phyloP scores from a whole-genome alignment of 2,113 vertebrate genomes.

The Tyto alba region DNA sequence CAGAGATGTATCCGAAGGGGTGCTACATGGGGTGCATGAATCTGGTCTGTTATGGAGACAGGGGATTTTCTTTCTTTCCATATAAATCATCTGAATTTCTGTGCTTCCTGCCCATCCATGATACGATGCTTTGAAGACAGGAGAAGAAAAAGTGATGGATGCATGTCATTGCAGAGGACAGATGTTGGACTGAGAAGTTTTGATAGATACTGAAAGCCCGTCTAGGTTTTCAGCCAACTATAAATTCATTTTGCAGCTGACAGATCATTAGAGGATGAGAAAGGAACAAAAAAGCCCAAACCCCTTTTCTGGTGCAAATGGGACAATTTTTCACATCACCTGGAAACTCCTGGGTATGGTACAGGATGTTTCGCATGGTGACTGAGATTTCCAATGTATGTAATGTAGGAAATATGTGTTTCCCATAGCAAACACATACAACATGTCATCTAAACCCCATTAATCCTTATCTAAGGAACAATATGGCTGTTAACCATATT shows the following conservation, averaged over 20 bases:
- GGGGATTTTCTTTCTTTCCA: not conserved
- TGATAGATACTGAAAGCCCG: not conserved
- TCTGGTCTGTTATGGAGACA: not conserved
- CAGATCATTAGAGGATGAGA: not conserved
- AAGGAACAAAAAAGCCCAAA: not conserved
- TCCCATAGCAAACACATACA: not conserved
- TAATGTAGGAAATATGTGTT: not conserved
- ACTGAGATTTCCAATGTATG: not conserved
- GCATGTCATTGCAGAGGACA: not conserved
- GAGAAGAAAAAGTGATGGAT: not conserved
- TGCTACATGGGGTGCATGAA: not conserved
- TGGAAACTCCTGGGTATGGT: not conserved
- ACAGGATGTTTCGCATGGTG: not conserved
- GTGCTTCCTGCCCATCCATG: not conserved
- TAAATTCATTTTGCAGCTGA: not conserved
- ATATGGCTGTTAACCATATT: not conserved
- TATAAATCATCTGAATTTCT: not conserved
- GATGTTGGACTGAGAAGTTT: not conserved
- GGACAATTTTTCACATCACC: not conserved
- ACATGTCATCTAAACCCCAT: not conserved
- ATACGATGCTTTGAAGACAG: not conserved
- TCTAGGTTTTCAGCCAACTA: not conserved
- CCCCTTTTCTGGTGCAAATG: not conserved
- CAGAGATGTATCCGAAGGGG: accelerated
- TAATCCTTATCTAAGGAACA: not conserved